Evolutionary conservation across 2,113 vertebrate species (phyloP).

Genomic region (Pseudorhombus dupliciocellatus): DNA sequence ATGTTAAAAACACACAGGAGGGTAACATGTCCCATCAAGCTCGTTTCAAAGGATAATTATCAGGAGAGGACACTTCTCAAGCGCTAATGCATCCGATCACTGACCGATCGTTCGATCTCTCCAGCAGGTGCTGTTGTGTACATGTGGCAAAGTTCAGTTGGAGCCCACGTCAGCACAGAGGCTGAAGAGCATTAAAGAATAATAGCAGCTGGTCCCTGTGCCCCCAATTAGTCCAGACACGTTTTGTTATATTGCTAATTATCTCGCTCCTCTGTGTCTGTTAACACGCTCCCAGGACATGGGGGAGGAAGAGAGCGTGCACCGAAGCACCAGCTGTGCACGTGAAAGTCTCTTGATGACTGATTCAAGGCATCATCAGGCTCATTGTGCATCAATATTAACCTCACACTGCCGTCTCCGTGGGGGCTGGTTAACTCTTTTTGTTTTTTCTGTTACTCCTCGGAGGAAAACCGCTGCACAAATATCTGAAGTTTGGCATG

Average conservation of each 20-base stretch:
- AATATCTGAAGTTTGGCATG: conserved; percentile 4
- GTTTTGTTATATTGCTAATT: conserved; percentile 71
- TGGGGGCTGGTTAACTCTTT: conserved; percentile 26
- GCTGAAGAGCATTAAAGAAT: conserved; percentile 39
- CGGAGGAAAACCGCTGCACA: conserved; percentile 21
- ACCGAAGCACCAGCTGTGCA: conserved; percentile 52
- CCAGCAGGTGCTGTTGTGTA: not conserved
- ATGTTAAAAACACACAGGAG: conserved; percentile 52
- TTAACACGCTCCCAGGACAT: conserved; percentile 52
- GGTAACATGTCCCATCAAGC: conserved; percentile 41
- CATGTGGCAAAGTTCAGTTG: not conserved
- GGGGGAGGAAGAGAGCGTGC: conserved; percentile 7
- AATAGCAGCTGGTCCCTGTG: conserved; percentile 43
- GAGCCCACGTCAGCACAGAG: conserved; percentile 2
- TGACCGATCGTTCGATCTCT: too few relatives aligned
- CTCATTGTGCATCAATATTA: conserved; percentile 56
- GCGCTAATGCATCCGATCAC: not conserved
- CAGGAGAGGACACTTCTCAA: conserved; percentile 22
- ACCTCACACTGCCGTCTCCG: conserved; percentile 23
- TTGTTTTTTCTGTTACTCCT: conserved; percentile 11
- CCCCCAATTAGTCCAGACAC: conserved; percentile 67
- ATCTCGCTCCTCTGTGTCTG: conserved; percentile 66
- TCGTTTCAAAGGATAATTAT: conserved; percentile 21
- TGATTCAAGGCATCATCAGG: conserved; percentile 68
- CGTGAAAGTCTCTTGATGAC: conserved; percentile 58